Base-by-base conservation (phyloP, 2,888 invertebrate genomes). In the Ptilodon capucinus region DNA sequence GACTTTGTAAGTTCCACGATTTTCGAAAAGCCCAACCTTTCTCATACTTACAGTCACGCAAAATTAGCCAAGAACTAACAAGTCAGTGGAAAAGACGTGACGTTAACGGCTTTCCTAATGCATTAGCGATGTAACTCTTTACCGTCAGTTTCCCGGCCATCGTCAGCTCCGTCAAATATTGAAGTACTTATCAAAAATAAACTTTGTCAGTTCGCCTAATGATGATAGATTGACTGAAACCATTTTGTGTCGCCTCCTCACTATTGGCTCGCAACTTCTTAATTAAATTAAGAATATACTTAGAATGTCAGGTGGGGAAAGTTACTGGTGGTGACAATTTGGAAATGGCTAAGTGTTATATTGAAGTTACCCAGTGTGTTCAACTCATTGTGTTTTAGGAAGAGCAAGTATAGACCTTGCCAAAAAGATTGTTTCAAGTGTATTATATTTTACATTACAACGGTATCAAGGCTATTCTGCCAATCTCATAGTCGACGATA, bases 61-160 rank as follows among this genome's bases (percentile, higher is more conserved):
- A 43, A 51, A 47, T 59, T 52, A 52, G 48, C 28, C 53, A 53
- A 64, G 53, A 51, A 57, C 64, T 54, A 51, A 57, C 64, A 35
- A 34, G 25, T 35, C 34, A 23, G 34, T 38, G 23, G 18, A 23
- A n/a, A 19, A 34, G 18, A 41, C 42, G 30, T 44, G 47, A 23
- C 44, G 52, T 55, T 44, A 44, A 48, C 46, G 40, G 8, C 18
- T 18, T 17, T 25, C 45, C 28, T 55, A 54, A 57, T 49, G 53
- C 48, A 36, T 42, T 50, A 38, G 40, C 57, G 40, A 35, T 48
- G 54, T 57, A 18, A 13, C 21, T 40, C 16, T 7, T 9, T 35
- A 35, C 2, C 32, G 5, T 11, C 30, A 30, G 8, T 8, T 8
- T 23, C 23, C 30, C 9, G 11, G 30, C 30, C 30, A 3, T 30